Evolutionary conservation across 2,888 invertebrate species (phyloP), one percentile per base, ranked within the genome.

Genomic region (Neoscelio sp.): DNA sequence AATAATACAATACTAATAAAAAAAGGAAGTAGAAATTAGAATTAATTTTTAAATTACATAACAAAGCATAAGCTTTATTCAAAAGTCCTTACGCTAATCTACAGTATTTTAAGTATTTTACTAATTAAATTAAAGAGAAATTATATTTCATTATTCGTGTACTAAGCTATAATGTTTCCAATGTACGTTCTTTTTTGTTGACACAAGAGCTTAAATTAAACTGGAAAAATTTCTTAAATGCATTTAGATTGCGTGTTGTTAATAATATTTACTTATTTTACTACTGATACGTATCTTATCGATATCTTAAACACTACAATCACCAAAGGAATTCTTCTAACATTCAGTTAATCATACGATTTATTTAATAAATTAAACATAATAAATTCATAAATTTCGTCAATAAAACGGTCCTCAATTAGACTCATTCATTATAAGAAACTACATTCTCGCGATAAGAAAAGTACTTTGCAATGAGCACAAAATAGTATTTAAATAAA

Each of bases 361-460:
- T 50, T 50, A 50, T 30, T 50, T 30, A 17, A 50, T 50, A 15
- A 30, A 30, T 4, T 50, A 50, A 50, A 30, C 17, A 30, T 12
- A 30, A 17, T 50, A 50, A 50, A 28, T 30, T 50, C 28, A 50
- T 50, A 28, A 54, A 20, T 7, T 38, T 10, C 12, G 6, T 38
- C n/a, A 38, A 1, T 7, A 4, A 10, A 38, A 38, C 12, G 13
- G 12, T 10, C 35, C 12, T 8, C 23, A 54, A 35, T 35, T 38
- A 8, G 4, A 20, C 35, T 20, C 54, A 13, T 54, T 35, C 18
- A 35, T 35, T 28, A 35, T 10, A 20, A 28, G 7, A 54, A 38
- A 54, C 5, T 23, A 23, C 20, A 38, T 35, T 52, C 33, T 26
- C 17, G 12, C 7, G 54, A 56, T 56, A 56, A 56, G 54, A 56